Base-by-base conservation (phyloP, 1,140 invertebrate species). In the Plectrocnemia conspersa region DNA sequence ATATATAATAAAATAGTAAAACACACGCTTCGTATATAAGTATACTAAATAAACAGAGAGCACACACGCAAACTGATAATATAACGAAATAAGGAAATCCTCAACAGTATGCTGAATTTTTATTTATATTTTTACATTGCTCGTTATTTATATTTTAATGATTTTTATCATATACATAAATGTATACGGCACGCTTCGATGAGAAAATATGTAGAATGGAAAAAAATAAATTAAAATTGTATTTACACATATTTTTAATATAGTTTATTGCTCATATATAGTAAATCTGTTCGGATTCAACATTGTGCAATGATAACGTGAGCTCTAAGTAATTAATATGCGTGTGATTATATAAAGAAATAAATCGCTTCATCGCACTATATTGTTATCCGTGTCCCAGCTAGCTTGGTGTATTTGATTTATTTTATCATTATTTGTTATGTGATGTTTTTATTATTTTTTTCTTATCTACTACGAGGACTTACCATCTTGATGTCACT, bases 401-500 rank as follows among this genome's bases (percentile, higher is more conserved):
- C n/a, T n/a, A n/a, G n/a, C n/a, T n/a, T n/a, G n/a, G n/a, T n/a
- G n/a, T n/a, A n/a, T n/a, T n/a, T n/a, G n/a, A n/a, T n/a, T n/a
- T n/a, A n/a, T n/a, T n/a, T n/a, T n/a, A n/a, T n/a, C n/a, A n/a
- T n/a, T n/a, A n/a, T n/a, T n/a, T n/a, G n/a, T n/a, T n/a, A n/a
- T n/a, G n/a, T n/a, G n/a, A n/a, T n/a, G n/a, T n/a, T n/a, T n/a
- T n/a, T n/a, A n/a, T n/a, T n/a, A n/a, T n/a, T n/a, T n/a, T n/a
- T n/a, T n/a, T n/a, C 13, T 38, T 38, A 38, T 9, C 35, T n/a
- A 36, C 53, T 55, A 55, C 25, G 9, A 36, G 22, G 74, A 88
- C 89, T 91, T 89, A 93, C 90, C 93, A 95, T 95, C 80, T 94
- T 95, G 78, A 94, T 93, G 84, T 96, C 93, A 85, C 93, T 93